phyloP scores from a whole-genome alignment of 2,113 vertebrate genomes.

The Crotalus tigris region DNA sequence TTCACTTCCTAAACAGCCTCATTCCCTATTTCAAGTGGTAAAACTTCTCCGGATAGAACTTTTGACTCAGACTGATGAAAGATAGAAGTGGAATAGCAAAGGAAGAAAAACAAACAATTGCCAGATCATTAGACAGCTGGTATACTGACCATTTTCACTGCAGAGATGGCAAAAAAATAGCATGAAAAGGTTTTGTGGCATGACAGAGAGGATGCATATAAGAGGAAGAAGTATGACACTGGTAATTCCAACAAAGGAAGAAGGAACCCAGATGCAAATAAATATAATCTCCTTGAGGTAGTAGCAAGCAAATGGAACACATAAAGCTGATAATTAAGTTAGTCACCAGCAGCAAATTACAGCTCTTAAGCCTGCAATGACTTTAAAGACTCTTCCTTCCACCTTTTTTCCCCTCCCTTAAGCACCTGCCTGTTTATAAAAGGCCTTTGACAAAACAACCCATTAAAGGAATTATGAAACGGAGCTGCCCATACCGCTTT shows the following conservation, averaged over 20 bases:
- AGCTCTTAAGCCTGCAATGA: slow-evolving; percentile 1
- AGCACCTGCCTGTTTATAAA: slow-evolving; percentile 47
- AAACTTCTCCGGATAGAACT: not conserved
- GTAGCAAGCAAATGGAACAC: slow-evolving; percentile 1
- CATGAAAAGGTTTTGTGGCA: not conserved
- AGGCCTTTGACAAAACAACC: slow-evolving; percentile 57
- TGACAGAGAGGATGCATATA: not conserved
- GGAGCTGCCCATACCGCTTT: slow-evolving; percentile 44
- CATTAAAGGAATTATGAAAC: slow-evolving; percentile 50
- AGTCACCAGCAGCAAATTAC: slow-evolving; percentile 47
- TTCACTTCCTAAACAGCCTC: not conserved
- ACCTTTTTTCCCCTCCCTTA: slow-evolving; percentile 18
- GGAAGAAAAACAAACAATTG: not conserved
- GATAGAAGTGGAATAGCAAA: not conserved
- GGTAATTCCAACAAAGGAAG: slow-evolving; percentile 43
- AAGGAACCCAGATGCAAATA: slow-evolving; percentile 39
- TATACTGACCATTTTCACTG: not conserved
- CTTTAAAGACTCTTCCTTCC: slow-evolving; percentile 37
- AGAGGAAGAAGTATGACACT: not conserved
- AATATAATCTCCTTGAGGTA: slow-evolving; percentile 48
- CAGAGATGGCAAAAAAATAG: slow-evolving; percentile 4
- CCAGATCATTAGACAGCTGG: not conserved
- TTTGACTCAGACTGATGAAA: not conserved
- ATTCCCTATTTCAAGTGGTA: not conserved
- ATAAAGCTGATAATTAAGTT: slow-evolving; percentile 45